Evolutionary conservation across 1,140 invertebrate species (phyloP).

Genomic region (Antheraea pernyi): DNA sequence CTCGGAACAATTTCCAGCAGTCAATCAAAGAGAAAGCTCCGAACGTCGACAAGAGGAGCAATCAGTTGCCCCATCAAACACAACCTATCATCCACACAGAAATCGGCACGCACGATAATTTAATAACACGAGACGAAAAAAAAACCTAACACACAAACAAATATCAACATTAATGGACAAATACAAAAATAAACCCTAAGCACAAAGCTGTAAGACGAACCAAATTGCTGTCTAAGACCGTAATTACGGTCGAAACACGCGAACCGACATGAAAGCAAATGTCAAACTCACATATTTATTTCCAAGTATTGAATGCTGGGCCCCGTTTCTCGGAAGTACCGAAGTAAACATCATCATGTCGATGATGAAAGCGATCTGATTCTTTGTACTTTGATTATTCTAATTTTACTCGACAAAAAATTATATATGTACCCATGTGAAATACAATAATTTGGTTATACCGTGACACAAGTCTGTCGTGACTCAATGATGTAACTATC

Average conservation of each 20-base stretch:
- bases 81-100: slow-evolving; percentile 75
- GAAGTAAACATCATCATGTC: slow-evolving; percentile 74
- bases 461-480: slow-evolving; percentile 36
- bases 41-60: slow-evolving; percentile 72
- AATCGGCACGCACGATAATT: slow-evolving; percentile 77
- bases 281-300: slow-evolving; percentile 79
- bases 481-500: slow-evolving; percentile 23
- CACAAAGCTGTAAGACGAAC: slow-evolving; percentile 37
- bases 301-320: slow-evolving; percentile 76
- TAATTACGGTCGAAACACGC: slow-evolving; percentile 72
- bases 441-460: slow-evolving; percentile 49
- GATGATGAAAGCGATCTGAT: slow-evolving; percentile 77
- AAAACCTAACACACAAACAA: not conserved
- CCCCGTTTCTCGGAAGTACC: slow-evolving; percentile 64
- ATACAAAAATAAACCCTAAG: slow-evolving; percentile 46
- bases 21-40: slow-evolving; percentile 75
- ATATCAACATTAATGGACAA: not conserved
- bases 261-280: slow-evolving; percentile 77
- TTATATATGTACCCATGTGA: slow-evolving; percentile 40
- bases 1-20: slow-evolving; percentile 44
- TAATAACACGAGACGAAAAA: slow-evolving; percentile 59
- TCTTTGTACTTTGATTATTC: slow-evolving; percentile 77
- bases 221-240: slow-evolving; percentile 22
- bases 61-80: slow-evolving; percentile 70
- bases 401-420: slow-evolving; percentile 62